Conservation (phyloP, 2,113 vertebrate species). For the Panthera leo region DNA sequence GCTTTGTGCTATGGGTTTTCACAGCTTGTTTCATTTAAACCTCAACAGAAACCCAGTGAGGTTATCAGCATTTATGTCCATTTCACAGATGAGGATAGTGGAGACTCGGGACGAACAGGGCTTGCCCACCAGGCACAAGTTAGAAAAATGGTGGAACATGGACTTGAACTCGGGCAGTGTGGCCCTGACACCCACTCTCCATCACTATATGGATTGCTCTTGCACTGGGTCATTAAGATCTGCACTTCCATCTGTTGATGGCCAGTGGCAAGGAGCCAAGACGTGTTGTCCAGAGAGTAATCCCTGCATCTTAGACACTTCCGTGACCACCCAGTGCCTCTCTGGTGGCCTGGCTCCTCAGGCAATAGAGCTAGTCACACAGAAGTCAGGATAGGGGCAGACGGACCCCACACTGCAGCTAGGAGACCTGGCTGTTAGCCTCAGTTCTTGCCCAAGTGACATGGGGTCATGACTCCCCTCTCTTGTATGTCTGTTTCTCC, state of each 20-base stretch:
- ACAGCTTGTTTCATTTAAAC: not conserved
- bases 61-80: not conserved
- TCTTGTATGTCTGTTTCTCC: not conserved
- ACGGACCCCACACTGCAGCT: not conserved
- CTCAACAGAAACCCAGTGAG: not conserved
- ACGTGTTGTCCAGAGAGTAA: not conserved
- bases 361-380: not conserved
- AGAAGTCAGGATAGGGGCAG: not conserved
- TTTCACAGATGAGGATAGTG: not conserved
- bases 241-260: not conserved
- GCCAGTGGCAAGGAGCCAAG: not conserved
- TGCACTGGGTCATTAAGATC: not conserved
- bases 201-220: not conserved
- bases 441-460: not conserved
- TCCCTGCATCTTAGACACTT: not conserved
- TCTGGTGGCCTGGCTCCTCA: not conserved
- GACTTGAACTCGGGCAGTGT: not conserved
- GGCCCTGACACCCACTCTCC: not conserved
- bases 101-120: not conserved
- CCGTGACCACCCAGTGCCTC: accelerated
- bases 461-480: not conserved
- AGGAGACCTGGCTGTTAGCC: not conserved
- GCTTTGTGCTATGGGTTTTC: not conserved
- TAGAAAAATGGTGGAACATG: not conserved
- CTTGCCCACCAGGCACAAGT: not conserved